Evolutionary conservation across 2,888 invertebrate genomes (phyloP).

Genomic region (Mylabris sibirica): DNA sequence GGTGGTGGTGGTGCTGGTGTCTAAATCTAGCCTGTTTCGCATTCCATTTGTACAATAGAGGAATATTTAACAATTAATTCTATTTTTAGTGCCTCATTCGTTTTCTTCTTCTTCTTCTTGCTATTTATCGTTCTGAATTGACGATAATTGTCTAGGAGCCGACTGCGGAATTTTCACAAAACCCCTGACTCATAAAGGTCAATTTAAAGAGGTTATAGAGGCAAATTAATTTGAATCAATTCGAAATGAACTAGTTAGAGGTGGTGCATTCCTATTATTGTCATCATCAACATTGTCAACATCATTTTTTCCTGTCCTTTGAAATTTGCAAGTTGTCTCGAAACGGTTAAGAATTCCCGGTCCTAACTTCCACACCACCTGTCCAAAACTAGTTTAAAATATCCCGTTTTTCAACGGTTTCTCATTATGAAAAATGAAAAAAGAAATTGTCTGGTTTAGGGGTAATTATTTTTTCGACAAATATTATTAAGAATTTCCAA

Average conservation of each 20-base stretch:
- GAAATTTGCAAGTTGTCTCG: background rate
- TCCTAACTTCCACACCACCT: background rate
- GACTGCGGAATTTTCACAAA: slow-evolving; percentile 14
- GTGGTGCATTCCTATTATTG: slow-evolving; percentile 10
- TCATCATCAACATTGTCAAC: background rate
- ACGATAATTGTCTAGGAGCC: slow-evolving; percentile 5
- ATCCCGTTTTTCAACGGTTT: slow-evolving; percentile 1
- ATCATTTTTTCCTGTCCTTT: background rate
- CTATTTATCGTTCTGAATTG: slow-evolving; percentile 9
- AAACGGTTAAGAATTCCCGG: background rate
- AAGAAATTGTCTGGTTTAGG: too few species aligned
- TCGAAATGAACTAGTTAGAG: slow-evolving; percentile 3
- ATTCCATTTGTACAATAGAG: background rate
- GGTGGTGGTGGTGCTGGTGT: background rate
- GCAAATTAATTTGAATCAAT: slow-evolving; percentile 13
- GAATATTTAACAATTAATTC: slow-evolving; percentile 7
- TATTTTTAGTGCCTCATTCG: background rate
- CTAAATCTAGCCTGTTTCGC: background rate
- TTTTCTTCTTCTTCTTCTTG: background rate
- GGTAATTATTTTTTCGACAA: background rate
- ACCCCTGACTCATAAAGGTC: slow-evolving; percentile 9
- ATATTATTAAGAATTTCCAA: background rate
- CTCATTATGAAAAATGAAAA: background rate
- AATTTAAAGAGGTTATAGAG: slow-evolving; percentile 10
- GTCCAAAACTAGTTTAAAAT: background rate